These are phyloP conservation scores for Porites australiensis DNA, from an alignment of 64 coral and sea anemone genomes.

Conservation along the genomic window DNA sequence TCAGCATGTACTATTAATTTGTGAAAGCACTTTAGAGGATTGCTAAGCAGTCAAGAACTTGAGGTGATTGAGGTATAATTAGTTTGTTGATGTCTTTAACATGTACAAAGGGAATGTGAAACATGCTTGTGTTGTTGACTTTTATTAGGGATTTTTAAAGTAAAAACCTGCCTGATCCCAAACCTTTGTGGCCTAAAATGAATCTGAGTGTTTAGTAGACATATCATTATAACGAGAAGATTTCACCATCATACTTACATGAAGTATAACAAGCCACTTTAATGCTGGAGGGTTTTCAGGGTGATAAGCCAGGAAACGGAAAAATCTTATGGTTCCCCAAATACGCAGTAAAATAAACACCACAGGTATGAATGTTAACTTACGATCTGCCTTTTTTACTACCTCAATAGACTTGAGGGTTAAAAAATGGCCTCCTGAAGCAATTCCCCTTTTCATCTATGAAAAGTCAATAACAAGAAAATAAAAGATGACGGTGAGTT, in stretches of 20 bases:
- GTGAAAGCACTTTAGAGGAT: too few relatives aligned
- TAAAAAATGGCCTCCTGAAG: constrained; percentile 3
- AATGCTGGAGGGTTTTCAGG: neutral
- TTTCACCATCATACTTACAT: neutral
- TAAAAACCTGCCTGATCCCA: too few relatives aligned
- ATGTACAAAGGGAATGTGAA: too few relatives aligned
- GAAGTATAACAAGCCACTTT: constrained; percentile 50
- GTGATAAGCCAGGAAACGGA: constrained; percentile 18
- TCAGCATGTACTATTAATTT: too few relatives aligned
- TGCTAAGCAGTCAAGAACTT: too few relatives aligned
- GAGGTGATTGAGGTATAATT: too few relatives aligned
- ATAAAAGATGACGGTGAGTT: too few relatives aligned
- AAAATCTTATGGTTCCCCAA: constrained; percentile 84
- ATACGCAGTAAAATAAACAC: constrained; percentile 73
- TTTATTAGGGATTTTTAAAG: too few relatives aligned
- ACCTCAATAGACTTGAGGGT: constrained; percentile 26
- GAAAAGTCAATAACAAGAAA: neutral
- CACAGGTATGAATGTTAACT: constrained; percentile 71
- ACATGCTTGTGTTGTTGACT: too few relatives aligned
- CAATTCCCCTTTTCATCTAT: neutral
- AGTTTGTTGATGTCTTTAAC: too few relatives aligned
- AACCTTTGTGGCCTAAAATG: too few relatives aligned
- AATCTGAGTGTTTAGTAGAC: too few relatives aligned
- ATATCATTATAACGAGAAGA: neutral
- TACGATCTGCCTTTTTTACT: constrained; percentile 50